phyloP scores from a whole-genome alignment of 2,888 invertebrate genomes.

The Troides helena region DNA sequence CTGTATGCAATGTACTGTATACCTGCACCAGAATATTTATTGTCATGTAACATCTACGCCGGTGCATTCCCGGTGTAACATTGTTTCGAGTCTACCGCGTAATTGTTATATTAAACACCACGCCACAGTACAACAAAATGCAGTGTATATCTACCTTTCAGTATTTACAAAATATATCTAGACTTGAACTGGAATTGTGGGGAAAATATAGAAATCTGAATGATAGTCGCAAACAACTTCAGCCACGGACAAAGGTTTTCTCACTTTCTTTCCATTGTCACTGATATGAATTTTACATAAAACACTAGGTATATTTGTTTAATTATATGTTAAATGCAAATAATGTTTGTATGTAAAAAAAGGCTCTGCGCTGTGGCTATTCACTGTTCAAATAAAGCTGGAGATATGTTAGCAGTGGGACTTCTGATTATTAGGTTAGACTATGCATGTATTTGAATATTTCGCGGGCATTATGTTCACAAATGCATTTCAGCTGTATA shows the following conservation, averaged over 20 bases:
- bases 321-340: no score
- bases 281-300: no score
- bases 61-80: constrained; percentile 32
- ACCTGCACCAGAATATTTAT: constrained; percentile 27
- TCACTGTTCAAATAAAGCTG: constrained; percentile 24
- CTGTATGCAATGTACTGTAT: constrained; percentile 4
- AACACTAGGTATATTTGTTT: no score
- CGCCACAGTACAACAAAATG: constrained; percentile 32
- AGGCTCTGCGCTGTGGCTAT: constrained; percentile 33
- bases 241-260: no score
- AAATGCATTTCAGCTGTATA: constrained; percentile 19
- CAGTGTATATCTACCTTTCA: not conserved
- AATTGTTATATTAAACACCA: constrained; percentile 45
- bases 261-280: no score
- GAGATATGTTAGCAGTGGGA: constrained; percentile 27
- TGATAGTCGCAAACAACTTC: no score
- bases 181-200: no score
- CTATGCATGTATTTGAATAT: constrained; percentile 28
- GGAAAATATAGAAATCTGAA: no score
- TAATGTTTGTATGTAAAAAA: constrained; percentile 6
- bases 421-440: constrained; percentile 29
- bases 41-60: constrained; percentile 9
- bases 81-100: constrained; percentile 41
- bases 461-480: constrained; percentile 21
- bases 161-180: no score